These are phyloP conservation scores for Grantiella picta DNA, from an alignment of 2,113 vertebrate genomes.

Conservation along the genomic window DNA sequence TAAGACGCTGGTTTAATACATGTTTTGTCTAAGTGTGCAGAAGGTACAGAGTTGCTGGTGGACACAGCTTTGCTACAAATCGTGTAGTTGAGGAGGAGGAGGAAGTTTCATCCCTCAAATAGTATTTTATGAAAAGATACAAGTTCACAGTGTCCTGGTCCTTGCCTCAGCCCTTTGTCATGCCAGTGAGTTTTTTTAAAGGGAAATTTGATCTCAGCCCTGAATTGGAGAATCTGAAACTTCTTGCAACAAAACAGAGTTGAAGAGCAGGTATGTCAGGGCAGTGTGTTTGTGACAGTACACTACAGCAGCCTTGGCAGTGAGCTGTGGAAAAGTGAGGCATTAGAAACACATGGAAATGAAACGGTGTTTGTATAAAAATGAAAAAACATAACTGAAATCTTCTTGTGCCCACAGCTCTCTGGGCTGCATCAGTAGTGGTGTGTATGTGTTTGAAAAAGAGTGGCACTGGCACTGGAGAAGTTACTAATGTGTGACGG, in stretches of 20 bases:
- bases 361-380: background rate
- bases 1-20: background rate
- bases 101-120: background rate
- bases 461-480: background rate
- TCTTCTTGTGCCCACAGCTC: background rate
- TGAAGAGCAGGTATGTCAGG: background rate
- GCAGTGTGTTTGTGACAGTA: background rate
- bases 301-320: background rate
- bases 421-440: background rate
- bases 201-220: background rate
- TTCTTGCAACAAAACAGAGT: background rate
- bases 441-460: background rate
- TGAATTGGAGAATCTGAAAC: background rate
- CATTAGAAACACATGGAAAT: background rate
- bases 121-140: background rate
- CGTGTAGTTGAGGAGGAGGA: background rate
- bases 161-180: background rate
- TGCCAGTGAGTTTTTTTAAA: background rate
- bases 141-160: background rate
- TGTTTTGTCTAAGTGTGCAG: background rate
- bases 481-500: background rate
- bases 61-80: background rate
- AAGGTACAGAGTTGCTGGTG: background rate
- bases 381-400: background rate
- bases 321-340: background rate